phyloP scores from a whole-genome alignment of 2,888 invertebrate genomes.

The Malacosoma neustria region DNA sequence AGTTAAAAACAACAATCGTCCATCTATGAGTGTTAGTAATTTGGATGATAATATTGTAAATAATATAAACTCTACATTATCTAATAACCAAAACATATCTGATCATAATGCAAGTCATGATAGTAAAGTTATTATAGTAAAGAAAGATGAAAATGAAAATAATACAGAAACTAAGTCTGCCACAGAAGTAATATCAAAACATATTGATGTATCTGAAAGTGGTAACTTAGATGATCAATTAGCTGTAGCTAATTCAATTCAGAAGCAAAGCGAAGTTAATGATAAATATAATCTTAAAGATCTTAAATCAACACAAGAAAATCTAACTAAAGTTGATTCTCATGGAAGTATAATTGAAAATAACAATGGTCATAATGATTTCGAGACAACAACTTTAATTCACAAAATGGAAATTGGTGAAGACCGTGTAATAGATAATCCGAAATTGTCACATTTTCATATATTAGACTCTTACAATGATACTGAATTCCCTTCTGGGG shows the following conservation, averaged over 20 bases:
- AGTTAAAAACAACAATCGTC: not conserved
- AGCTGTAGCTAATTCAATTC: not conserved
- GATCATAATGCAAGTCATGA: not conserved
- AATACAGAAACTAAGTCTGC: not conserved
- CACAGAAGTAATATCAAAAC: not conserved
- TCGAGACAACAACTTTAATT: not conserved
- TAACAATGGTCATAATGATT: not conserved
- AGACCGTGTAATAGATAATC: constrained; percentile 28
- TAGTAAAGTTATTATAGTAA: not conserved
- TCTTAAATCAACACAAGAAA: no score
- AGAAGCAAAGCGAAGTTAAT: no score
- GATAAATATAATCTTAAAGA: no score
- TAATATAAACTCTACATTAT: constrained; percentile 1
- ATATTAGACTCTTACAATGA: constrained; percentile 60
- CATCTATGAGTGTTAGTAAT: not conserved
- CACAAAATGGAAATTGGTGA: not conserved
- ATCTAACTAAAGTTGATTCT: no score
- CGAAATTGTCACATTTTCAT: constrained; percentile 43
- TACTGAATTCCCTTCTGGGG: constrained; percentile 57
- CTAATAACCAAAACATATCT: constrained; percentile 1
- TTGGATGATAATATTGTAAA: constrained; percentile 2
- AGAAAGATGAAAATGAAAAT: not conserved
- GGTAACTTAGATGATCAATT: not conserved
- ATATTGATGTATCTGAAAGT: not conserved
- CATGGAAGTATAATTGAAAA: no score